These are phyloP conservation scores for Ridgeia piscesae DNA, from an alignment of 1,140 invertebrate genomes.

Conservation along the genomic window DNA sequence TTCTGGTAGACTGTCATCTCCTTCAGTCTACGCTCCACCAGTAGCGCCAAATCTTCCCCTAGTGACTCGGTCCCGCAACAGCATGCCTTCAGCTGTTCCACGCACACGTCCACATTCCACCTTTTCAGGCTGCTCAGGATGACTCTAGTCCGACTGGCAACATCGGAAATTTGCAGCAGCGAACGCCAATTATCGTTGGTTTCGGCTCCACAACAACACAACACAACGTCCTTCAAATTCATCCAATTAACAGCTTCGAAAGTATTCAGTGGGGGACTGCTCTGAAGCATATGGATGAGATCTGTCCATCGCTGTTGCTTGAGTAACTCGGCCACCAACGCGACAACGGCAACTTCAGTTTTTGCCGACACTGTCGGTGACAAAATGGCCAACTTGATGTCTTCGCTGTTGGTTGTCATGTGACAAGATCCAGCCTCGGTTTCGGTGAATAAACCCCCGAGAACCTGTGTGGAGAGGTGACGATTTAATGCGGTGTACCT, in stretches of 20 bases:
- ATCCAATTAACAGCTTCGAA: conserved; percentile 35
- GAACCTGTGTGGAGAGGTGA: not conserved
- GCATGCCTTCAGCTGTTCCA: conserved; percentile 46
- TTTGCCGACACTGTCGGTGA: not conserved
- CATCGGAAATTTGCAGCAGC: conserved; percentile 32
- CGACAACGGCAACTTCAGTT: not conserved
- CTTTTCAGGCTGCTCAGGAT: conserved; percentile 40
- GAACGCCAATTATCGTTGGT: conserved; percentile 21
- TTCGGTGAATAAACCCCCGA: not conserved
- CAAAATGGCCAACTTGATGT: not conserved
- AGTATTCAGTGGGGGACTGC: conserved; percentile 41
- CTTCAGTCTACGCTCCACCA: conserved; percentile 37
- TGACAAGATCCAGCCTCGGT: not conserved
- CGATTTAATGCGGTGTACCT: not conserved
- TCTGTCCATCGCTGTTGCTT: conserved; percentile 40
- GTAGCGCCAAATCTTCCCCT: conserved; percentile 27
- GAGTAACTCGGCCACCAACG: conserved; percentile 37
- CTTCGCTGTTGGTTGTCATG: not conserved
- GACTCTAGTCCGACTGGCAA: conserved; percentile 38
- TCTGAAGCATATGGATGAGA: conserved; percentile 40
- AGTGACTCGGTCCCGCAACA: conserved; percentile 28
- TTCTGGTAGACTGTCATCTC: conserved; percentile 40
- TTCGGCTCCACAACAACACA: conserved; percentile 38
- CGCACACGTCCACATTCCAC: conserved; percentile 42
- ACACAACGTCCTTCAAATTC: conserved; percentile 43